Base-by-base conservation (phyloP, 2,888 invertebrate genomes). In the Rhagophthalmus giganteus region DNA sequence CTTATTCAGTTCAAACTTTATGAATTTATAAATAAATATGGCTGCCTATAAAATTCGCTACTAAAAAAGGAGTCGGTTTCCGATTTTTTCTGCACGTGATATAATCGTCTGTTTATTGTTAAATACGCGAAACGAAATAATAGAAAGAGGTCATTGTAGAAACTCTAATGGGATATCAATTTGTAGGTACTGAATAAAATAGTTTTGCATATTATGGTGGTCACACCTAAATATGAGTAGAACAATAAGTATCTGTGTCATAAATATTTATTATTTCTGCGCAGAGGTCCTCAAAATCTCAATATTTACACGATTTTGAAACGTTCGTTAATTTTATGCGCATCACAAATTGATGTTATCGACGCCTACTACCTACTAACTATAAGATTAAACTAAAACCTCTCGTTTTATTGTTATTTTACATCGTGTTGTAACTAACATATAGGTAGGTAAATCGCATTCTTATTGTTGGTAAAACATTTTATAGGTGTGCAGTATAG, bases 171-270 rank as follows among this genome's bases (percentile, higher is more conserved):
- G 52, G 52, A 50, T 48, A 49, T 31, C 35, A 40, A 26, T 39
- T 46, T 52, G 46, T 47, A 51, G 51, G 47, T 51, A 56, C 54
- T 56, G 56, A 56, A 56, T 58, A 56, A 58, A 56, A 58, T 54
- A 49, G 45, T 53, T 57, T 55, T 58, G 59, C 57, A 57, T 56
- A n/a, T n/a, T n/a, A 55, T 56, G 59, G 59, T 59, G 59, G 59
- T 59, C 59, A 59, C 59, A 59, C 59, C 59, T 59, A 58, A 58
- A 57, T 59, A 57, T 54, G 59, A 54, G 46, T 56, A 53, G 53
- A 58, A 58, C 57, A 58, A 58, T 58, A 59, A 58, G 52, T 54
- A 53, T 51, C 49, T 57, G 41, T 46, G 54, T 54, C 54, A 59
- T 56, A 20, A 20, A 20, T 20, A 20, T 20, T 20, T 20, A 20